Percentiles rank a stretch among this genome's conserved stretches.
phyloP scores from a whole-genome alignment of 2,888 invertebrate species.

The Stenolophus ochropezus region DNA sequence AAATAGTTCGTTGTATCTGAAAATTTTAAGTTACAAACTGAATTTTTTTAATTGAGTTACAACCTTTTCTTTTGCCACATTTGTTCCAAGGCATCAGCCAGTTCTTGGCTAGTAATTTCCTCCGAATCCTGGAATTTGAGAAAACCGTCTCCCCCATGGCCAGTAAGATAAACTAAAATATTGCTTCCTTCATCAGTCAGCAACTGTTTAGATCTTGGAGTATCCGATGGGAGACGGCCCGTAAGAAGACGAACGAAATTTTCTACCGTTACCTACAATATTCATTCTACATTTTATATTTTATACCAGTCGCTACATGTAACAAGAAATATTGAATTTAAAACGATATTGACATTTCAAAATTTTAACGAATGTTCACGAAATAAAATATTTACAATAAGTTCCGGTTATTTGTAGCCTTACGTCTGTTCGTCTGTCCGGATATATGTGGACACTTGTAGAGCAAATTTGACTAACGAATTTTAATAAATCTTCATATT shows the following conservation, averaged over 20 bases:
- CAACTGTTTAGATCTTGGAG: constrained; percentile 95
- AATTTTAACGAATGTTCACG: too few species aligned
- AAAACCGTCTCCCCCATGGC: constrained; percentile 99
- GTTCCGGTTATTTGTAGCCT: too few species aligned
- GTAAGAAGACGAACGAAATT: constrained; percentile 98
- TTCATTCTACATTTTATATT: neutral
- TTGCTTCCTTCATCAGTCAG: constrained; percentile 98
- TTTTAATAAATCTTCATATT: too few species aligned
- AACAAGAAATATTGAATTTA: too few species aligned
- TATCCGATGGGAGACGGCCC: constrained; percentile 92
- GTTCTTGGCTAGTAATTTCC: constrained; percentile 97
- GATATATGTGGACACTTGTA: too few species aligned
- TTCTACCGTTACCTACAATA: constrained; percentile 92
- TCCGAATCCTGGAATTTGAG: constrained; percentile 99
- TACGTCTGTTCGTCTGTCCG: too few species aligned
- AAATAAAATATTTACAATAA: too few species aligned
- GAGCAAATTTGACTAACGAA: too few species aligned
- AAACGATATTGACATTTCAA: too few species aligned
- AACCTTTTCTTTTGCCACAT: constrained; percentile 99
- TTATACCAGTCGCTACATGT: too few species aligned
- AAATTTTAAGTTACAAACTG: neutral
- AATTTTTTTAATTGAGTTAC: constrained; percentile 63
- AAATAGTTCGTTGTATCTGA: constrained; percentile 96
- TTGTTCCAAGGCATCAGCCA: constrained; percentile 99
- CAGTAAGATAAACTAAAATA: constrained; percentile 95